Conservation (phyloP, 64 coral and sea anemone species). For the Orbicella faveolata region DNA sequence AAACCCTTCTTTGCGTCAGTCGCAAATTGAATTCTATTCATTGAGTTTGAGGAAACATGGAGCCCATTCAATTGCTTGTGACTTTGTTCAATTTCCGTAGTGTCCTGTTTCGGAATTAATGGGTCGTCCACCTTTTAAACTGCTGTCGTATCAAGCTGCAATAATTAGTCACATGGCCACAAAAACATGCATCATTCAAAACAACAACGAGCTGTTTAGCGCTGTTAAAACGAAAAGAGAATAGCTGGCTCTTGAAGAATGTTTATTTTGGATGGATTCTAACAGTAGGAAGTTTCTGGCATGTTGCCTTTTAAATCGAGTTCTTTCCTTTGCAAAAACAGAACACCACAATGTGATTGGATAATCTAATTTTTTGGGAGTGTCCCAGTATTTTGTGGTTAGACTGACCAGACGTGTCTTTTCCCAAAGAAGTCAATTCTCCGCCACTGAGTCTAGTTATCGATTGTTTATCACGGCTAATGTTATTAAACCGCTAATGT, state of each 20-base stretch:
- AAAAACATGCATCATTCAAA: background rate
- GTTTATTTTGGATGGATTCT: conserved; percentile 8
- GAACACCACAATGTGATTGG: background rate
- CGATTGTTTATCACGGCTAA: background rate
- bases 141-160: background rate
- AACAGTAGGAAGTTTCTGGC: background rate
- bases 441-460: background rate
- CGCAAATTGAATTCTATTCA: background rate
- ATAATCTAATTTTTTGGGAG: background rate
- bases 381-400: conserved; percentile 16
- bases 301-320: background rate
- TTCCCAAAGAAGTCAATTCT: background rate
- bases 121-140: background rate
- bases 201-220: background rate
- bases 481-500: background rate
- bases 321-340: background rate
- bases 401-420: background rate
- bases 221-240: background rate
- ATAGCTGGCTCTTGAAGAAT: background rate
- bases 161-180: background rate
- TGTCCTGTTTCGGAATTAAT: conserved; percentile 11
- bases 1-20: background rate
- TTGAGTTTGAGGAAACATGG: background rate
- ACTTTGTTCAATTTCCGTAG: background rate
- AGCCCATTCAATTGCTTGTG: background rate